Percentiles rank a stretch among this genome's conserved stretches.
Evolutionary conservation across 2,113 vertebrate species (phyloP).

Genomic region (Daphoenositta chrysoptera): DNA sequence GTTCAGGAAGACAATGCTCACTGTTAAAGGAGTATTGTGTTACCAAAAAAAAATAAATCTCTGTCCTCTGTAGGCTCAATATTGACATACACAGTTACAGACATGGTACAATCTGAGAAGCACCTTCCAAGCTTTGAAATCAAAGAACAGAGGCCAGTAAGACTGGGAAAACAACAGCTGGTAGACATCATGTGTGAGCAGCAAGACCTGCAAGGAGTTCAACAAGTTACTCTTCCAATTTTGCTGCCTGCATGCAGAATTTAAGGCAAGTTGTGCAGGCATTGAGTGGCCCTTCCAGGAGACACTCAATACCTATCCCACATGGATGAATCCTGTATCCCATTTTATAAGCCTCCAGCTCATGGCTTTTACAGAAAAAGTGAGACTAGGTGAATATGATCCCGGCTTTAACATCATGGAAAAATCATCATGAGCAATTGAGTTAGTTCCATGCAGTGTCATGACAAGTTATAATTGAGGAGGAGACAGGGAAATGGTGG

Average conservation of each 20-base stretch:
- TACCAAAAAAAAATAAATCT: background rate
- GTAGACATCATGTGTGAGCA: background rate
- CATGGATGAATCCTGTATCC: background rate
- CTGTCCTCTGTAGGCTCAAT: background rate
- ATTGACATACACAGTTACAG: background rate
- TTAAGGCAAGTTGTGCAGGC: background rate
- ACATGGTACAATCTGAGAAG: background rate
- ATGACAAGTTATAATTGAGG: constrained; percentile 7
- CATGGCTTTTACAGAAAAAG: background rate
- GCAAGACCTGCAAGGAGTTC: background rate
- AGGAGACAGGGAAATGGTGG: constrained; percentile 1
- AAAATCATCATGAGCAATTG: background rate
- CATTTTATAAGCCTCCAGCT: background rate
- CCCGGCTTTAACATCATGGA: background rate
- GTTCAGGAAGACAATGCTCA: constrained; percentile 27
- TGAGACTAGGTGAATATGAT: background rate
- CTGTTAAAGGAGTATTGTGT: background rate
- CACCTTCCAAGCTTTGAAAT: background rate
- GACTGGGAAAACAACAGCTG: background rate
- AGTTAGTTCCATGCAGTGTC: background rate
- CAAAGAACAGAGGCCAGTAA: background rate
- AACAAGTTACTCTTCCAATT: background rate
- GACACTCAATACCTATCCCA: background rate
- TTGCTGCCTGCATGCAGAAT: background rate
- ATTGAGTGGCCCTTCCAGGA: background rate